Conservation (phyloP, 2,888 invertebrate genomes). For the Callosobruchus maculatus region DNA sequence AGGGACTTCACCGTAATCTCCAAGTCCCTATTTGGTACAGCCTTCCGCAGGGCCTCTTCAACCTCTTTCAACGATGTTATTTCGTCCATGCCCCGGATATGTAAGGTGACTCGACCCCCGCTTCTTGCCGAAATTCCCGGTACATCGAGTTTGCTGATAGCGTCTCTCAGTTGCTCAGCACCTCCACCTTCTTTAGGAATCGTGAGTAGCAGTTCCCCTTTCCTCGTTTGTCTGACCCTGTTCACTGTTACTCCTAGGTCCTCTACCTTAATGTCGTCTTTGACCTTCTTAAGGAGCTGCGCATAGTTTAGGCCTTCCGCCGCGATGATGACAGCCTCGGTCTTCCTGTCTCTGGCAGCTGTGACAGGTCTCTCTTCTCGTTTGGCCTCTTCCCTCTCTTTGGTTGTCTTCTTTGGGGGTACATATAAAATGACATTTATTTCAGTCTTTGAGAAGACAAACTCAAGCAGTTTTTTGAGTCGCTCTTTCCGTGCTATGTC, state of each 20-base stretch:
- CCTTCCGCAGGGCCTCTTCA: neutral
- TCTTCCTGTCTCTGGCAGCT: neutral
- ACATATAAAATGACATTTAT: neutral
- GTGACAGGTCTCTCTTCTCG: neutral
- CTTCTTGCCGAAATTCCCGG: neutral
- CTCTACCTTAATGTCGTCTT: neutral
- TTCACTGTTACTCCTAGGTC: neutral
- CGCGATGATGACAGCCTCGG: neutral
- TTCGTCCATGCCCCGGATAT: neutral
- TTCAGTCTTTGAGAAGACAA: neutral
- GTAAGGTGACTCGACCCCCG: no score
- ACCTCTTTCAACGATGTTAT: neutral
- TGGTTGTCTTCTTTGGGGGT: neutral
- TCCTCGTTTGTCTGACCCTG: neutral
- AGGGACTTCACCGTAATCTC: neutral
- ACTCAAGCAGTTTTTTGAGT: neutral
- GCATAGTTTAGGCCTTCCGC: neutral
- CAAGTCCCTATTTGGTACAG: neutral
- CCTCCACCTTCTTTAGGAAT: neutral
- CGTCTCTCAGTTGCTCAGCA: neutral
- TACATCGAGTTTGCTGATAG: neutral
- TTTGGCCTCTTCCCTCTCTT: neutral
- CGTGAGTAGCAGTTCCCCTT: neutral
- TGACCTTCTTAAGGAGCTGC: neutral
- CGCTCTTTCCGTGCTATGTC: neutral